Percentiles rank a stretch among this genome's conserved stretches.
Evolutionary conservation across 1,140 invertebrate species (phyloP).

Genomic region (Pseudomyrmex concolor): DNA sequence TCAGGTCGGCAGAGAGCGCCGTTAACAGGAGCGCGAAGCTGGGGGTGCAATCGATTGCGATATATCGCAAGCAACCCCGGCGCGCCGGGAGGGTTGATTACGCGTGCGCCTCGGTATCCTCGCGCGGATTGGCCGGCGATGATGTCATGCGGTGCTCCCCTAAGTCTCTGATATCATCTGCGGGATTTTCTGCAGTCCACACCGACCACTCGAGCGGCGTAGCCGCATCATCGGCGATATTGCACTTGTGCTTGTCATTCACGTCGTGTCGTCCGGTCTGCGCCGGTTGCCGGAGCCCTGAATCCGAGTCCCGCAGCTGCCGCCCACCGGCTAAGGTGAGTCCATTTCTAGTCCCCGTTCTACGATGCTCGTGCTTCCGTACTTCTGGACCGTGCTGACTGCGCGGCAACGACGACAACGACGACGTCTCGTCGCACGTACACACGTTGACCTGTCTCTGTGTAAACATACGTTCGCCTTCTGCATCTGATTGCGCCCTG

Average conservation of each 20-base stretch:
- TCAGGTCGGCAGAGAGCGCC: constrained; percentile 24
- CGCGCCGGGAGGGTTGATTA: constrained; percentile 58
- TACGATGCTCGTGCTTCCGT: constrained; percentile 3
- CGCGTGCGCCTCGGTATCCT: constrained; percentile 69
- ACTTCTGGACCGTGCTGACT: constrained; percentile 53
- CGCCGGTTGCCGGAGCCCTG: constrained; percentile 19
- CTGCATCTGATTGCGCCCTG: background rate
- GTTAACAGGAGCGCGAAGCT: constrained; percentile 73
- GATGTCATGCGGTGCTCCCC: constrained; percentile 84
- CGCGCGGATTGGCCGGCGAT: constrained; percentile 79
- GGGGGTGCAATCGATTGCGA: constrained; percentile 82
- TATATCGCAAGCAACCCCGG: constrained; percentile 80
- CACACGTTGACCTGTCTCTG: constrained; percentile 42
- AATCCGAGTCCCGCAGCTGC: constrained; percentile 43
- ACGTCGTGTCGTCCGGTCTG: constrained; percentile 47
- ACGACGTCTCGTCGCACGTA: constrained; percentile 54
- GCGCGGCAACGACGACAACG: constrained; percentile 36
- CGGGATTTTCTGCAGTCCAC: constrained; percentile 84
- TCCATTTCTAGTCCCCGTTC: constrained; percentile 59
- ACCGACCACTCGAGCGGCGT: constrained; percentile 80
- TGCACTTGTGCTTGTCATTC: constrained; percentile 67
- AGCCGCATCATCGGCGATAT: constrained; percentile 76
- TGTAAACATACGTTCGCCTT: constrained; percentile 67
- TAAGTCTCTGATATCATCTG: constrained; percentile 83
- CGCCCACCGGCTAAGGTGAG: constrained; percentile 65